phyloP scores from a whole-genome alignment of 2,797 vertebrate species.

The Eulemur mongoz region DNA sequence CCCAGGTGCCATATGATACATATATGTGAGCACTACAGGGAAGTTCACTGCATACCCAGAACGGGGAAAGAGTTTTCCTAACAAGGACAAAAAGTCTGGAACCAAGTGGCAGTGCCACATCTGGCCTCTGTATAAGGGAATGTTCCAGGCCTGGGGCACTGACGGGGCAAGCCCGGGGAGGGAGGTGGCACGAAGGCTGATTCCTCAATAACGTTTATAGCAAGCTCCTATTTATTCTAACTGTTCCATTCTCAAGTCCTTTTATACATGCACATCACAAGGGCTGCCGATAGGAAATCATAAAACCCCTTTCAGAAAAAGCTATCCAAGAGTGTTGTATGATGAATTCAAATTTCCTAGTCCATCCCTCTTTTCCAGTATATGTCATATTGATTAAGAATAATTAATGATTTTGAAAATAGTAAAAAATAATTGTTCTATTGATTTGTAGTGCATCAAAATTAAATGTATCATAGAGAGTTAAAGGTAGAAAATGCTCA shows the following conservation, averaged over 20 bases:
- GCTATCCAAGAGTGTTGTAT: neutral
- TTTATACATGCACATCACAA: slow-evolving; percentile 40
- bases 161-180: neutral
- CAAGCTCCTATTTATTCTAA: slow-evolving; percentile 19
- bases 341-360: slow-evolving; percentile 37
- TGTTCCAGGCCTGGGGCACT: neutral
- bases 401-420: slow-evolving; percentile 46
- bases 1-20: neutral
- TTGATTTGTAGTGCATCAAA: slow-evolving; percentile 15
- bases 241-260: slow-evolving; percentile 43
- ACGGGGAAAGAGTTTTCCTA: neutral
- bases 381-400: slow-evolving; percentile 56
- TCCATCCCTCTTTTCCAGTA: neutral
- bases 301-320: slow-evolving; percentile 46
- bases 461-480: slow-evolving; percentile 54
- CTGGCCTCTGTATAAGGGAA: neutral
- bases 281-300: slow-evolving; percentile 35
- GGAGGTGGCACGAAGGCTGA: neutral
- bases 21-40: neutral
- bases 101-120: neutral
- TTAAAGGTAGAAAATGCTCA: slow-evolving; percentile 55
- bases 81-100: neutral
- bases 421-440: slow-evolving; percentile 40
- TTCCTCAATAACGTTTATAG: neutral
- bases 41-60: neutral